Percentiles rank a stretch among this genome's conserved stretches.
Conservation (phyloP, 2,113 vertebrate species). For the Megaleporinus macrocephalus region DNA sequence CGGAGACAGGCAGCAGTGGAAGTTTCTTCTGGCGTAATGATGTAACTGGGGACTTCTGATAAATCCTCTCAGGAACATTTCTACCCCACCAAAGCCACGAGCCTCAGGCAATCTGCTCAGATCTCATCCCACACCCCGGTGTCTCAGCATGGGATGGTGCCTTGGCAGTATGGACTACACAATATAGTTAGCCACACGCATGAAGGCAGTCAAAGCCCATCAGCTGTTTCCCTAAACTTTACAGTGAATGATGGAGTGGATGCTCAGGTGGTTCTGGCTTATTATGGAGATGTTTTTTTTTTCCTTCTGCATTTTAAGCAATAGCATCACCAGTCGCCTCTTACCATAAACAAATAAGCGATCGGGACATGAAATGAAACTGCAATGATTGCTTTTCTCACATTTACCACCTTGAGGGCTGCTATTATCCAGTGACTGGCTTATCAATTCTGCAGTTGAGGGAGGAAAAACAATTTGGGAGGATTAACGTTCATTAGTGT, state of each 20-base stretch:
- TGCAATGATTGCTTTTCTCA: conserved; percentile 20
- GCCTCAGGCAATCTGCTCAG: conserved; percentile 9
- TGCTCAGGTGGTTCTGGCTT: background rate
- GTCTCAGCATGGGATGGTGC: conserved; percentile 1
- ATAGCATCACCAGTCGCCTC: background rate
- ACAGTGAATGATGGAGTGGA: background rate
- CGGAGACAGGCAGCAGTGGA: background rate
- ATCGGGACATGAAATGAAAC: conserved; percentile 4
- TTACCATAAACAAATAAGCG: conserved; percentile 18
- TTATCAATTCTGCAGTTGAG: conserved; percentile 30
- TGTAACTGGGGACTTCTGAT: background rate
- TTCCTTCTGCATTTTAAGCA: conserved; percentile 1
- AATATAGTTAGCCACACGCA: background rate
- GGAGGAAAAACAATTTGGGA: conserved; percentile 41
- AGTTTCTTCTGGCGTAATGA: background rate
- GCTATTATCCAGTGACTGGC: conserved; percentile 33
- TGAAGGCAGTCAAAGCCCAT: background rate
- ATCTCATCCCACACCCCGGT: background rate
- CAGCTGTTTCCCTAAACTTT: background rate
- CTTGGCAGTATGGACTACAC: conserved; percentile 2
- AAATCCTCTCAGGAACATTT: background rate
- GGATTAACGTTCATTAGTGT: conserved; percentile 74
- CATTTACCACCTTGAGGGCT: conserved; percentile 34
- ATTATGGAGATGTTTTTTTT: background rate
- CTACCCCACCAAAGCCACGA: conserved; percentile 12